A percentile compares a stretch with the other conserved stretches of the same genome.
phyloP scores from a whole-genome alignment of 2,797 vertebrate genomes.

The Acipenser oxyrinchus region DNA sequence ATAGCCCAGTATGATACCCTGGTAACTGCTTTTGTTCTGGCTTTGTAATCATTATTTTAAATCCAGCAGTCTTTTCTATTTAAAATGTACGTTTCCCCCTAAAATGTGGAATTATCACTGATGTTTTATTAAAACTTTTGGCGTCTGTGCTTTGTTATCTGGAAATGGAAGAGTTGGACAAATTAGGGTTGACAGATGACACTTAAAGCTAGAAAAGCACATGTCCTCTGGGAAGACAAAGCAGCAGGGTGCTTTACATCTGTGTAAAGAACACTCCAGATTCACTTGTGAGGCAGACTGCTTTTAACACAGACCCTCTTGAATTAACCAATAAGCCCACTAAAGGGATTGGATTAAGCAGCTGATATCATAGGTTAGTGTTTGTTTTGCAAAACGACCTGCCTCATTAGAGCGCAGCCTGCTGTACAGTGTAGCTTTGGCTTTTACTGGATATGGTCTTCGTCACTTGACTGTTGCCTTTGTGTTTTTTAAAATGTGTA shows the following conservation, averaged over 20 bases:
- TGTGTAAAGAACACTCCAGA: conserved; percentile 73
- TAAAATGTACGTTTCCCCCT: conserved; percentile 47
- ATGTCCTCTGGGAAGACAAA: conserved; percentile 64
- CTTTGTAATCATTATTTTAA: conserved; percentile 70
- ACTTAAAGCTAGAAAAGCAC: conserved; percentile 78
- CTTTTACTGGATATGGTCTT: too few relatives aligned
- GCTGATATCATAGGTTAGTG: conserved; percentile 60
- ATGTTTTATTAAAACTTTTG: conserved; percentile 76
- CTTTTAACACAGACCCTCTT: conserved; percentile 71
- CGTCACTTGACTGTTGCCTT: too few relatives aligned
- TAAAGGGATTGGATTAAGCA: conserved; percentile 68
- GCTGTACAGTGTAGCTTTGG: conserved; percentile 26
- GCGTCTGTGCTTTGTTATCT: conserved; percentile 50
- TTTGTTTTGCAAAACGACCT: conserved; percentile 39
- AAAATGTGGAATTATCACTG: conserved; percentile 60
- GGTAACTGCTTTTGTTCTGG: conserved; percentile 58
- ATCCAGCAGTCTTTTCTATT: conserved; percentile 62
- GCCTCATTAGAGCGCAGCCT: conserved; percentile 31
- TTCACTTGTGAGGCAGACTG: conserved; percentile 64
- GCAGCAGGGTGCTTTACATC: conserved; percentile 64
- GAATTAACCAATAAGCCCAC: conserved; percentile 73
- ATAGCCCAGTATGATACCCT: conserved; percentile 43
- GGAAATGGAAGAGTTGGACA: conserved; percentile 61
- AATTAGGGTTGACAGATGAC: conserved; percentile 81
- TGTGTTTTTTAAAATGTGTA: too few relatives aligned